These are phyloP conservation scores for Mandrillus leucophaeus DNA, from an alignment of 2,113 vertebrate genomes.

Conservation along the genomic window DNA sequence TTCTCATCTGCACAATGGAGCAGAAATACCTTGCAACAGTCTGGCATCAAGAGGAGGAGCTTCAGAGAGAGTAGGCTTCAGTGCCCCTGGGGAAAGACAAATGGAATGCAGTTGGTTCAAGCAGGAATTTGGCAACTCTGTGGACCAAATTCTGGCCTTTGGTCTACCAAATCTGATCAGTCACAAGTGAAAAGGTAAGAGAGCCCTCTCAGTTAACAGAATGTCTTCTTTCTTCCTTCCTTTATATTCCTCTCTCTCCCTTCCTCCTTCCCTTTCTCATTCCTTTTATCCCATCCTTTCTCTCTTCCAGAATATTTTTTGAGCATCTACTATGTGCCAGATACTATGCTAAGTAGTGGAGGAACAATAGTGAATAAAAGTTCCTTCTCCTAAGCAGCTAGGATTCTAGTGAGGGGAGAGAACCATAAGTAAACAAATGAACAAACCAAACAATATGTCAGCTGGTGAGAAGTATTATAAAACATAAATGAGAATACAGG, in stretches of 20 bases:
- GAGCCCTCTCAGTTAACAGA: not conserved
- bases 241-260: not conserved
- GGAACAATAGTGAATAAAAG: not conserved
- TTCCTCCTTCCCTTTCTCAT: not conserved
- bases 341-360: not conserved
- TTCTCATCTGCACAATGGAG: constrained; percentile 34
- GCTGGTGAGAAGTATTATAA: not conserved
- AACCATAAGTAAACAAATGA: not conserved
- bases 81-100: not conserved
- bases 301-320: not conserved
- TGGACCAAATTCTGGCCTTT: not conserved
- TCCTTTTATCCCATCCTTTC: not conserved
- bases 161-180: not conserved
- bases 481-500: not conserved
- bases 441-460: not conserved
- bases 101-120: not conserved
- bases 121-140: not conserved
- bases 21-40: not conserved
- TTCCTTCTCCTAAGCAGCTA: not conserved
- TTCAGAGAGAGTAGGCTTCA: not conserved
- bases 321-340: not conserved
- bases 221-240: not conserved
- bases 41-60: not conserved
- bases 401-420: not conserved
- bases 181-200: not conserved